Evolutionary conservation across 2,113 vertebrate species (phyloP), one percentile per base, ranked within the genome.

Genomic region (Cryptoleucopteryx plumbea): DNA sequence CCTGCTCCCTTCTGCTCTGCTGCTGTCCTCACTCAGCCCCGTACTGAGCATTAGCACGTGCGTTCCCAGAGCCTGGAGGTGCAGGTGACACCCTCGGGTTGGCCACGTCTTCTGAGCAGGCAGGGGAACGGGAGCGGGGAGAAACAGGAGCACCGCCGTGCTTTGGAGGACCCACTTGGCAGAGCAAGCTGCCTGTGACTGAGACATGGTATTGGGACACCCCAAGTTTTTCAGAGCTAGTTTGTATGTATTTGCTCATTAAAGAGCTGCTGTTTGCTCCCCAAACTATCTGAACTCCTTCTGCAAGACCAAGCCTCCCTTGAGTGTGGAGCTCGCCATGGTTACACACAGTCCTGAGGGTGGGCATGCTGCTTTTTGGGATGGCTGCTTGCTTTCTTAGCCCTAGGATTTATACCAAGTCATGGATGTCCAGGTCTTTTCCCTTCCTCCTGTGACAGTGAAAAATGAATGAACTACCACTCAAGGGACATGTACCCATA

Each of bases 301-400:
- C 56, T 82, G n/a, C 43, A 42, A 42, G 82, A 32, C 13, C 7
- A 47, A 16, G 25, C 27, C 17, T 20, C 11, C 14, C 23, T 18
- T 1, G 1, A 26, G 42, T 1, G 20, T 20, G 56, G 55, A 19
- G 31, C 31, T 80, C 1, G 1, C 3, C 1, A 4, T 59, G 32
- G 45, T 50, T 66, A 7, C 8, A 4, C 5, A 4, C 8, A 29
- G 29, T 10, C 47, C 26, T 34, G 10, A 1, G 40, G 19, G 21
- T 3, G 6, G 47, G 11, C 3, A 2, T 27, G 16, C 61, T 73
- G 16, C 20, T 36, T 17, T 36, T n/a, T 25, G 32, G n/a, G 26
- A 16, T 48, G 31, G 22, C 43, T 48, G 16, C 56, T 52, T 65
- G 58, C 58, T 70, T 43, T 32, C 75, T 40, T 48, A 58, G 73